phyloP scores from a whole-genome alignment of 2,797 vertebrate species.

The Clarias pachynema region DNA sequence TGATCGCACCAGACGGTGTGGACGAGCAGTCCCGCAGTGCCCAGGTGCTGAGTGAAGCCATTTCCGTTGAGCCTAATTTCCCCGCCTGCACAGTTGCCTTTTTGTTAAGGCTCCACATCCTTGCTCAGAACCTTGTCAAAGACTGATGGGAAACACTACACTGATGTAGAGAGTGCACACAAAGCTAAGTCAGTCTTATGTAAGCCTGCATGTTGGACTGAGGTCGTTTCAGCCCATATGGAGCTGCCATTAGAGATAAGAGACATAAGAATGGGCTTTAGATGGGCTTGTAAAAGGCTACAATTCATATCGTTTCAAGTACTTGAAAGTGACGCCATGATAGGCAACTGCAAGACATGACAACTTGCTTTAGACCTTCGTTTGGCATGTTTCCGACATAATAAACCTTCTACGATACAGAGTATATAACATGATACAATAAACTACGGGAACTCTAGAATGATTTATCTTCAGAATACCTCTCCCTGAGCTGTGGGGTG shows the following conservation, averaged over 20 bases:
- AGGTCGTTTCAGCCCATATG: slow-evolving; percentile 42
- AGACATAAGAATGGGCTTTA: slow-evolving; percentile 44
- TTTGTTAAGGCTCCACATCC: slow-evolving; percentile 55
- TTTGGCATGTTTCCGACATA: slow-evolving; percentile 27
- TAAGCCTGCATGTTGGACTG: slow-evolving; percentile 8
- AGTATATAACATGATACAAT: slow-evolving; percentile 9
- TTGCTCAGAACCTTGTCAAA: slow-evolving; percentile 27
- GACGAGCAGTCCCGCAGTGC: slow-evolving; percentile 50
- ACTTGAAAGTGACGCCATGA: slow-evolving; percentile 5
- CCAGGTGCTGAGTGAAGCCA: slow-evolving; percentile 65
- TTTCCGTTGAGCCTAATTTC: slow-evolving; percentile 58
- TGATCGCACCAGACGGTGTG: slow-evolving; percentile 56
- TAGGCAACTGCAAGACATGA: not conserved
- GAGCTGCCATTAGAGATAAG: slow-evolving; percentile 39
- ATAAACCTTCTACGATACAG: not conserved
- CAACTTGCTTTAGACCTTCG: not conserved
- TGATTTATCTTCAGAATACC: slow-evolving; percentile 19
- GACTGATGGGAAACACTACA: slow-evolving; percentile 43
- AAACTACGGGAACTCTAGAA: not conserved
- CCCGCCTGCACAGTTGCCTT: slow-evolving; percentile 56
- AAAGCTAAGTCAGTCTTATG: slow-evolving; percentile 7
- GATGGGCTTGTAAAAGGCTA: slow-evolving; percentile 46
- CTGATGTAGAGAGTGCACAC: slow-evolving; percentile 21
- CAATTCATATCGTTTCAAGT: slow-evolving; percentile 37
- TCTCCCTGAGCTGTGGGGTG: not conserved